A percentile compares a stretch with the other conserved stretches of the same genome.
These are phyloP conservation scores for Pasiphila rectangulata DNA, from an alignment of 2,888 invertebrate genomes.

Conservation along the genomic window DNA sequence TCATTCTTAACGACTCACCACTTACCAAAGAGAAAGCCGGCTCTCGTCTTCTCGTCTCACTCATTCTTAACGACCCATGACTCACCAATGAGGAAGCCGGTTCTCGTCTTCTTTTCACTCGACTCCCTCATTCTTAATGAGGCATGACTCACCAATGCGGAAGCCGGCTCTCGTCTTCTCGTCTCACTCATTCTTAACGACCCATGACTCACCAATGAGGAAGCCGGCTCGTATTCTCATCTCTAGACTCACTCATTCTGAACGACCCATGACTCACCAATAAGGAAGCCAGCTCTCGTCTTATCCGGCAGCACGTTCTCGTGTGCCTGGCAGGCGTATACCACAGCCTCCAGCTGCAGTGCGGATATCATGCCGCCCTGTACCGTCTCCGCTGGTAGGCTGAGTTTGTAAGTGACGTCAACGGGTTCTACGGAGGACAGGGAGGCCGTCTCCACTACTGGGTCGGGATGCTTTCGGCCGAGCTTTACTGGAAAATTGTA, in stretches of 20 bases:
- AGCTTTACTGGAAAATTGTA: constrained; percentile 85
- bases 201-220: constrained; percentile 91
- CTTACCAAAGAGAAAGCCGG: too few species aligned
- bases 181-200: too few species aligned
- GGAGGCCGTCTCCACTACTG: constrained; percentile 99
- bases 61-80: neutral
- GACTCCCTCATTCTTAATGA: constrained; percentile 19
- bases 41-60: too few species aligned
- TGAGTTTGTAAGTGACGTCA: constrained; percentile 92
- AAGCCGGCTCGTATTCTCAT: too few species aligned
- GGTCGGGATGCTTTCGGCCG: constrained; percentile 98
- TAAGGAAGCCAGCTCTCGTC: constrained; percentile 90
- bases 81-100: neutral
- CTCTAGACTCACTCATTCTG: too few species aligned
- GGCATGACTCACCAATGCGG: too few species aligned
- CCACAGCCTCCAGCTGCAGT: constrained; percentile 97
- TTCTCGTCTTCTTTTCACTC: too few species aligned
- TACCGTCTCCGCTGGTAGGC: constrained; percentile 91
- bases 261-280: neutral
- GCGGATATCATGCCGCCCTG: constrained; percentile 94
- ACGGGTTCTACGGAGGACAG: constrained; percentile 97
- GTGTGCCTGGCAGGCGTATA: constrained; percentile 98
- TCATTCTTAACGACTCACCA: too few species aligned
- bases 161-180: neutral
- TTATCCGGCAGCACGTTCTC: constrained; percentile 93